Percentiles rank a stretch among this genome's conserved stretches.
These are phyloP conservation scores for Neostethus bicornis DNA, from an alignment of 2,797 vertebrate species.

Conservation along the genomic window DNA sequence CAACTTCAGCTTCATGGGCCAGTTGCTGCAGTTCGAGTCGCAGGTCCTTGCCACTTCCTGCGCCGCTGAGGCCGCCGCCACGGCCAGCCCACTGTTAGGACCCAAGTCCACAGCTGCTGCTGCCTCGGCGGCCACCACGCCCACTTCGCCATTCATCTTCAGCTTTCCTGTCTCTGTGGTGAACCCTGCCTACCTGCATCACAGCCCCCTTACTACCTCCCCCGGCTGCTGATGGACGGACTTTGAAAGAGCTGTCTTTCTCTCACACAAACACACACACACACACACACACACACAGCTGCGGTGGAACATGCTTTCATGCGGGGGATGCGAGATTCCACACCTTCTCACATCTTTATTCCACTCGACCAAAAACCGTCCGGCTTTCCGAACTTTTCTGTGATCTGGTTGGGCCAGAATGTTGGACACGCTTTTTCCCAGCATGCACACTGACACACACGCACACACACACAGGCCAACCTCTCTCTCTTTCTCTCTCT, in stretches of 20 bases:
- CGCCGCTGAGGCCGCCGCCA: conserved; percentile 75
- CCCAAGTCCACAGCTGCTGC: conserved; percentile 72
- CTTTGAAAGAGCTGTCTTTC: too few relatives aligned
- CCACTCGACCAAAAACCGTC: conserved; percentile 61
- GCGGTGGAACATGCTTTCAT: conserved; percentile 55
- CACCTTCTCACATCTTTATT: too few relatives aligned
- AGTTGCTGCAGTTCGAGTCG: conserved; percentile 85
- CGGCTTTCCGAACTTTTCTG: conserved; percentile 25
- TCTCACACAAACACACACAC: too few relatives aligned
- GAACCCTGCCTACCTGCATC: conserved; percentile 78
- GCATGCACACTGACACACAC: conserved; percentile 35
- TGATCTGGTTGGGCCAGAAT: conserved; percentile 18
- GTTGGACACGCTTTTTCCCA: conserved; percentile 48
- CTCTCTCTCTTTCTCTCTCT: conserved; percentile 23
- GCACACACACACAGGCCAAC: conserved; percentile 36
- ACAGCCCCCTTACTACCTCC: conserved; percentile 82
- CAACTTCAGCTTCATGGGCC: conserved; percentile 88
- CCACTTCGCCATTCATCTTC: conserved; percentile 83
- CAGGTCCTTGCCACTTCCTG: conserved; percentile 85
- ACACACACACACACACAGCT: conserved; percentile 24
- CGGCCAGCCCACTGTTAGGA: conserved; percentile 74
- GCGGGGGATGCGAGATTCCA: conserved; percentile 26
- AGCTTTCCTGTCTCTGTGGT: conserved; percentile 84
- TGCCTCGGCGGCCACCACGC: conserved; percentile 58
- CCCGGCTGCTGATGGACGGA: conserved; percentile 80